Evolutionary conservation across 1,140 invertebrate species (phyloP).

Genomic region (Lepidurus apus): DNA sequence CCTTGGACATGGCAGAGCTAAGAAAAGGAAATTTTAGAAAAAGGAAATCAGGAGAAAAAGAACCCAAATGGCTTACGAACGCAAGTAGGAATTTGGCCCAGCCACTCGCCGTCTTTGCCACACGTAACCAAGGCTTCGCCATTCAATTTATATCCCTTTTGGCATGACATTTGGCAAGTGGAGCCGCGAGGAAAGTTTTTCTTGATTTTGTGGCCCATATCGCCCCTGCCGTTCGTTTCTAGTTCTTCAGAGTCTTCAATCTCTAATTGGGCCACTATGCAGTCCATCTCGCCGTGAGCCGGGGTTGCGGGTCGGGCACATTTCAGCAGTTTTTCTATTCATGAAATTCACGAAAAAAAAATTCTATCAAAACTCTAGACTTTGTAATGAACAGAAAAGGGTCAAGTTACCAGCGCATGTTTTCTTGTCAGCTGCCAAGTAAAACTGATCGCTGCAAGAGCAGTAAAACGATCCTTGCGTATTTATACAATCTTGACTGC

Average conservation of each 20-base stretch:
- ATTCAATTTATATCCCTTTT: conserved; percentile 48
- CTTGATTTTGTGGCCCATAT: conserved; percentile 27
- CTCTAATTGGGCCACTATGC: conserved; percentile 2
- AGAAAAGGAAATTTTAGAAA: not conserved
- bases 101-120: conserved; percentile 22
- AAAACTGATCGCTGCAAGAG: conserved; percentile 43
- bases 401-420: conserved; percentile 49
- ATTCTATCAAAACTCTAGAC: not conserved
- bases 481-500: conserved; percentile 51
- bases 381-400: conserved; percentile 47
- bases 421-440: conserved; percentile 47
- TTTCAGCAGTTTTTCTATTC: conserved; percentile 26
- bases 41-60: not conserved
- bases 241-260: conserved; percentile 25
- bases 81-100: conserved; percentile 31
- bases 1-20: conserved; percentile 42
- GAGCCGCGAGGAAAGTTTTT: conserved; percentile 44
- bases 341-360: not conserved
- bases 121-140: conserved; percentile 28
- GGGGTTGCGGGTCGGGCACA: not conserved
- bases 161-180: conserved; percentile 54
- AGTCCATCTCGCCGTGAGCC: conserved; percentile 31
- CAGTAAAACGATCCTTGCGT: conserved; percentile 51
- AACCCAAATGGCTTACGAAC: conserved; percentile 30
- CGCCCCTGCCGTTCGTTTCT: conserved; percentile 30